phyloP scores from a whole-genome alignment of 2,888 invertebrate species.

The Cremastobaeus sp. region DNA sequence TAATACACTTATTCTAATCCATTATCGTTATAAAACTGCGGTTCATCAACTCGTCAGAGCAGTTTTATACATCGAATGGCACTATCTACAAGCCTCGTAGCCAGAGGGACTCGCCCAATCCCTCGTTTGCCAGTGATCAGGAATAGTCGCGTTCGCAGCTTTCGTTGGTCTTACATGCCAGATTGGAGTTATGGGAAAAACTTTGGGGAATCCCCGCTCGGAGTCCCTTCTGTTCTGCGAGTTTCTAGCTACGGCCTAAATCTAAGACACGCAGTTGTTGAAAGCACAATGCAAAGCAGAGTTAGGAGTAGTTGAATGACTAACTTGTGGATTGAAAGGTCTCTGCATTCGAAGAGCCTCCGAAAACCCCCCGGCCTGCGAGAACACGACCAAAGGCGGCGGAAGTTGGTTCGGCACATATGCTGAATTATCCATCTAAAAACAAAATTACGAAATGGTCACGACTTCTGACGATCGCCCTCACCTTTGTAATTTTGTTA shows the following conservation, averaged over 20 bases:
- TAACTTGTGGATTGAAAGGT: slow-evolving; percentile 86
- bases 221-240: too few relatives aligned
- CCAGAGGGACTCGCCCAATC: too few relatives aligned
- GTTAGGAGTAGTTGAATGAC: slow-evolving; percentile 69
- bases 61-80: too few relatives aligned
- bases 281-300: slow-evolving; percentile 41
- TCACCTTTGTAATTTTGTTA: slow-evolving; percentile 52
- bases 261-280: slow-evolving; percentile 1
- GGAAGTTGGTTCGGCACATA: slow-evolving; percentile 86
- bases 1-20: too few relatives aligned
- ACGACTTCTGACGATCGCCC: slow-evolving; percentile 46
- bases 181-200: too few relatives aligned
- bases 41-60: too few relatives aligned
- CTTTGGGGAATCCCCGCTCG: too few relatives aligned
- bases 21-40: too few relatives aligned
- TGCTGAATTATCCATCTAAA: slow-evolving; percentile 86
- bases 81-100: too few relatives aligned
- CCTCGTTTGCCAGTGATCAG: too few relatives aligned
- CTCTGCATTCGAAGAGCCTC: slow-evolving; percentile 87
- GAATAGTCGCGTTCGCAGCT: too few relatives aligned
- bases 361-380: slow-evolving; percentile 86
- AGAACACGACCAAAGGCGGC: slow-evolving; percentile 87
- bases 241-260: neutral
- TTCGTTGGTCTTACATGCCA: too few relatives aligned
- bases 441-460: slow-evolving; percentile 69